Percentiles rank a stretch among this genome's conserved stretches.
phyloP scores from a whole-genome alignment of 2,888 invertebrate genomes.

The Craniophora ligustri region DNA sequence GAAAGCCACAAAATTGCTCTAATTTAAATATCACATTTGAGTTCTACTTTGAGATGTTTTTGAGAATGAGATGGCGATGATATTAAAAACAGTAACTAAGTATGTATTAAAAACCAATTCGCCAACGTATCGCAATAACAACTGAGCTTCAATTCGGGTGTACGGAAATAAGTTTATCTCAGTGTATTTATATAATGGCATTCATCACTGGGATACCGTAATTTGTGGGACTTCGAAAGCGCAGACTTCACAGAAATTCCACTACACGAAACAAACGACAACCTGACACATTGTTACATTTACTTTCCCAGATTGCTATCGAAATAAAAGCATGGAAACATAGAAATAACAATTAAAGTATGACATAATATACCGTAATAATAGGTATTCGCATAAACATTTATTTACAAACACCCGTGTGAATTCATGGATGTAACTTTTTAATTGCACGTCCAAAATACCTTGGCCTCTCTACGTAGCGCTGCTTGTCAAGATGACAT shows the following conservation, averaged over 20 bases:
- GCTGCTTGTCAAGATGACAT: neutral
- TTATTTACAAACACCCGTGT: slow-evolving; percentile 51
- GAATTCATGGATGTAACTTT: slow-evolving; percentile 36
- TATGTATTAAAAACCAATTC: too few species aligned
- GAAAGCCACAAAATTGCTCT: too few species aligned
- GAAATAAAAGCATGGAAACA: slow-evolving; percentile 12
- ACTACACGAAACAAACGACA: slow-evolving; percentile 31
- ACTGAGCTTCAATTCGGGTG: too few species aligned
- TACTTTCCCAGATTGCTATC: slow-evolving; percentile 35
- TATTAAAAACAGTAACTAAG: too few species aligned
- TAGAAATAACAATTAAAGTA: slow-evolving; percentile 35
- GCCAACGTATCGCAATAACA: too few species aligned
- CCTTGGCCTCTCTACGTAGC: neutral
- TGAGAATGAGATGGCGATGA: too few species aligned
- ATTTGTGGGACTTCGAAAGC: slow-evolving; percentile 24
- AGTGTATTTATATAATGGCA: too few species aligned
- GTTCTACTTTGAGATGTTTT: too few species aligned
- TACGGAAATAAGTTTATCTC: too few species aligned
- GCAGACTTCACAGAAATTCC: slow-evolving; percentile 23
- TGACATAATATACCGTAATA: slow-evolving; percentile 36
- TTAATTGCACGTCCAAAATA: slow-evolving; percentile 26
- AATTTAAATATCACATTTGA: too few species aligned
- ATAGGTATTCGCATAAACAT: slow-evolving; percentile 31
- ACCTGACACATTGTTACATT: slow-evolving; percentile 31
- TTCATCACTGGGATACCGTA: too few species aligned